These are phyloP conservation scores for Ypsolopha sequella DNA, from an alignment of 2,888 invertebrate genomes.

Conservation along the genomic window DNA sequence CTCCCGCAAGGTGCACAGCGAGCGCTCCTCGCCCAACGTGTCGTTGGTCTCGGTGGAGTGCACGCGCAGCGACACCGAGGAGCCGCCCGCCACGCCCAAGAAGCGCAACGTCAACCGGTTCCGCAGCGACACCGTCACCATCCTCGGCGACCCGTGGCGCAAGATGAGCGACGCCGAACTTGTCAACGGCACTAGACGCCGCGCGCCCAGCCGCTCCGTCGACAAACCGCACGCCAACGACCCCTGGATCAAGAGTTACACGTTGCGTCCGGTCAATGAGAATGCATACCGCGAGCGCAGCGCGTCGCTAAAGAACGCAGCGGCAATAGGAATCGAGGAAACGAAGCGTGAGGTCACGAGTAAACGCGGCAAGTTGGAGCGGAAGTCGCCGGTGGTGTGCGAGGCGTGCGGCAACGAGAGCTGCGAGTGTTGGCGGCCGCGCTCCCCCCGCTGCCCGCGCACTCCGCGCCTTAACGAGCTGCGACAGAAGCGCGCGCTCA, in stretches of 20 bases:
- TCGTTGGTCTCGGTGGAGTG: constrained; percentile 16
- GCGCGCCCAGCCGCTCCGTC: constrained; percentile 15
- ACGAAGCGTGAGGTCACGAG: constrained; percentile 17
- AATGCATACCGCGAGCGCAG: constrained; percentile 10
- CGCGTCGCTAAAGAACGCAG: constrained; percentile 14
- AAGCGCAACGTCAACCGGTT: constrained; percentile 13
- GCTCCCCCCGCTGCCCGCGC: constrained; percentile 17
- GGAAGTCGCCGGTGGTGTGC: constrained; percentile 30
- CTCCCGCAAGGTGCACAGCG: constrained; percentile 26
- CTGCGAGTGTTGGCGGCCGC: constrained; percentile 33
- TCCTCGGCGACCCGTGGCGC: constrained; percentile 40
- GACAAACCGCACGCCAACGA: constrained; percentile 16
- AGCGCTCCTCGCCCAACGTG: constrained; percentile 47
- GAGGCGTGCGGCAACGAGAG: constrained; percentile 34
- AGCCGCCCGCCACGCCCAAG: constrained; percentile 10
- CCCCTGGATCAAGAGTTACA: constrained; percentile 9
- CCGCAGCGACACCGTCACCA: constrained; percentile 19
- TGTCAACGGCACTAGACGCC: constrained; percentile 8
- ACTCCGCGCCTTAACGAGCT: constrained; percentile 10
- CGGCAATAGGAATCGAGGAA: background rate
- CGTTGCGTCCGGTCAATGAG: background rate
- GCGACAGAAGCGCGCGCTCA: constrained; percentile 8
- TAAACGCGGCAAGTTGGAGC: constrained; percentile 33
- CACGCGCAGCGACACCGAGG: constrained; percentile 3
- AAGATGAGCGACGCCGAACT: constrained; percentile 44